Base-by-base conservation (phyloP, 1,140 invertebrate genomes). In the Cydia splendana region DNA sequence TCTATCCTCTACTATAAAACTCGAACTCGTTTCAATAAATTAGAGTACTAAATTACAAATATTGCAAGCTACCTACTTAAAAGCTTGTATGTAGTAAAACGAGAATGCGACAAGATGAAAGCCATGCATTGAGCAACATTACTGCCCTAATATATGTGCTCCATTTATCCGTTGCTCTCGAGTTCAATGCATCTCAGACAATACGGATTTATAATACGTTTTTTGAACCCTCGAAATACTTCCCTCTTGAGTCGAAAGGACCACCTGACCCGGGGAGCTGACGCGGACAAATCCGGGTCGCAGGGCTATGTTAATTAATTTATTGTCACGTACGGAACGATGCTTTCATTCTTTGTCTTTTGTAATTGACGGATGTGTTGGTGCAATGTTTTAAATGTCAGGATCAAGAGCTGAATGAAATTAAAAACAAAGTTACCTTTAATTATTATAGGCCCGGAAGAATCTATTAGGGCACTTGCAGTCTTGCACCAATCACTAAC, bases 231-330 rank as follows among this genome's bases (percentile, higher is more conserved):
- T 71, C 67, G n/a, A 71, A 71, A 67, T 67, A 38, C 67, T 71
- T 71, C 67, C 67, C 67, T 71, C 67, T 71, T 71, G 67, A 71
- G 67, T 2, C 15, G 30, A 69, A 69, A 71, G 67, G 67, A 45
- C 67, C 67, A 71, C 67, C 67, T 71, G 67, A 71, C 67, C 67
- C n/a, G 67, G 30, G 65, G 24, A 42, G 28, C 67, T 71, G 67
- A 67, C 15, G 30, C 67, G 67, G 67, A 71, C 67, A 38, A 45
- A 71, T 71, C 67, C 51, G 62, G 48, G 75, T 77, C 78, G 73
- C 75, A n/a, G 51, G 73, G 78, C 53, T n/a, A 24, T 74, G 71
- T 38, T 77, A 77, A 77, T 77, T 77, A 77, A 77, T 77, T 77
- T 77, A 77, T 57, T 74, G 76, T 74, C 76, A 77, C 76, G 76